Base-by-base conservation (phyloP, 2,888 invertebrate species). In the Pterostichus madidus region DNA sequence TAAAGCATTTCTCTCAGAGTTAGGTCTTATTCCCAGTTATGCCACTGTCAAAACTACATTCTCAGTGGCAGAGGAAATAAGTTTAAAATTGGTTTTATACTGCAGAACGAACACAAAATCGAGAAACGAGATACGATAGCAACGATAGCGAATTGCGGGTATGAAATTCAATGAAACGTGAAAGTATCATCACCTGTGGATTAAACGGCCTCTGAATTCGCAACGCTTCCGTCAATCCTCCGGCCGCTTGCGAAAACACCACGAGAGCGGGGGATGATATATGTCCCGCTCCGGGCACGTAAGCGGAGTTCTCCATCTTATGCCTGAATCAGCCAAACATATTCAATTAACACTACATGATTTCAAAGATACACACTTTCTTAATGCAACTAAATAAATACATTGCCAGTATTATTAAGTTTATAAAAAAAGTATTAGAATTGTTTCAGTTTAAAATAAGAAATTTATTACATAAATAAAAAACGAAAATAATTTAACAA, bases 141-240 rank as follows among this genome's bases (percentile, higher is more conserved):
- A 56, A 7, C 56, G 17, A 15, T 5, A 39, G 39, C 39, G 39
- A 5, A 68, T 68, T 39, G 44, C 68, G 53, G 75, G 52, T 52
- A 24, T 75, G 24, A 49, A 49, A 75, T 52, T 31, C 31, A 75
- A 73, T 73, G 73, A 49, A 49, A 49, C 49, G 49, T 73, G 73
- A 61, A 61, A 52, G 56, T 35, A 84, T 85, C 87, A 90, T 91
- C 90, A 94, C 94, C 93, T 94, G 93, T 89, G 93, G 92, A 91
- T 94, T 94, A 91, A 94, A 94, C 87, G 94, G 94, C 89, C 94
- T 92, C 91, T 94, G 94, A 91, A 94, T 94, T 90, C 94, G 92
- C 87, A 94, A 91, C 86, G 94, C 94, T 91, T 95, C 94, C 89
- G 94, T 93, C 90, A 94, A 91, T 88, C 94, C 94, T 88, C 94